These are phyloP conservation scores for Dolichopus griseipennis DNA, from an alignment of 2,888 invertebrate genomes.

Conservation along the genomic window DNA sequence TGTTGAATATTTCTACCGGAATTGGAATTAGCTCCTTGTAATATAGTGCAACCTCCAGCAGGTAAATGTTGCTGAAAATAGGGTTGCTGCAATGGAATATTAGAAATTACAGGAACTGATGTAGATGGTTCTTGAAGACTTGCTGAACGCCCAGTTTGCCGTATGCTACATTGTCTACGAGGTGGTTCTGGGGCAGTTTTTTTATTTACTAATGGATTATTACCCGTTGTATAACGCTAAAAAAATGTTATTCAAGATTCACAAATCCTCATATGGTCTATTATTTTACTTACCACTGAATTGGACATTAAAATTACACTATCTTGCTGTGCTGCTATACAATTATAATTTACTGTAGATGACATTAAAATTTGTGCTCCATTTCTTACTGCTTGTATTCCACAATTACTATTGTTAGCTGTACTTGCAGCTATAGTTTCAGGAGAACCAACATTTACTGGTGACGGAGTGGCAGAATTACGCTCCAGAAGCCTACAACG, in stretches of 20 bases:
- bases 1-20: conserved; percentile 5
- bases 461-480: conserved; percentile 7
- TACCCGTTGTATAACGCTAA: conserved; percentile 50
- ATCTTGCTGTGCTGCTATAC: conserved; percentile 7
- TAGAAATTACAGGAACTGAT: conserved; percentile 20
- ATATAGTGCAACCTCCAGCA: background rate
- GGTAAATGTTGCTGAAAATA: conserved; percentile 17
- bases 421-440: background rate
- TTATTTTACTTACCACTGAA: conserved; percentile 13
- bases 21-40: background rate
- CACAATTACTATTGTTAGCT: background rate
- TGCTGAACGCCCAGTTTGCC: conserved; percentile 30
- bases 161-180: conserved; percentile 56
- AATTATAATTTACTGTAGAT: background rate
- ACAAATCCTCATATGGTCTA: background rate
- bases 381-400: background rate
- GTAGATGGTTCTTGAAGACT: conserved; percentile 24
- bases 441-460: background rate
- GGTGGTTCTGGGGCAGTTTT: conserved; percentile 76
- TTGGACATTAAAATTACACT: conserved; percentile 19
- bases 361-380: background rate
- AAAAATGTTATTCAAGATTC: background rate
- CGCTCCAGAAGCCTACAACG: conserved; percentile 32
- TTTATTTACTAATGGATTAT: conserved; percentile 60
- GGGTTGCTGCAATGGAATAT: conserved; percentile 16